Evolutionary conservation across 2,113 vertebrate genomes (phyloP).

Genomic region (Columba janthina): DNA sequence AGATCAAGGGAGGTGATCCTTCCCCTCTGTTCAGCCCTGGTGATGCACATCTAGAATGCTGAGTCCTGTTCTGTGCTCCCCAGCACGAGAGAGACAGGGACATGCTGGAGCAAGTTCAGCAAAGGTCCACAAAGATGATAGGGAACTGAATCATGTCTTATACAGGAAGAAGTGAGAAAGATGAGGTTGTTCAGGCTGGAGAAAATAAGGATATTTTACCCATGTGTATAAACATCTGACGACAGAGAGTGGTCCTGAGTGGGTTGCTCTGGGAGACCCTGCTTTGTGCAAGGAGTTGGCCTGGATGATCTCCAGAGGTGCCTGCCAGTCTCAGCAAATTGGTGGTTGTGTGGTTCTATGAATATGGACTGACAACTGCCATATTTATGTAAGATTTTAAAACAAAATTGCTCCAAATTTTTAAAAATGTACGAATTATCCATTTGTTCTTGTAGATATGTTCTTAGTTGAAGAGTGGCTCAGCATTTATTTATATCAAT

Average conservation of each 20-base stretch:
- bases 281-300: neutral
- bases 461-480: neutral
- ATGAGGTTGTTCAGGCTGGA: neutral
- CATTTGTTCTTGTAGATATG: neutral
- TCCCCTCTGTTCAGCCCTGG: too few species aligned
- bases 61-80: neutral
- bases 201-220: neutral
- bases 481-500: neutral
- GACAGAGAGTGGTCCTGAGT: neutral
- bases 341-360: neutral
- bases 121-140: too few species aligned
- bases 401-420: neutral
- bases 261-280: neutral
- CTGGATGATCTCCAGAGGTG: neutral
- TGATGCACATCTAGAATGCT: neutral
- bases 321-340: neutral
- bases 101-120: neutral
- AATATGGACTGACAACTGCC: neutral
- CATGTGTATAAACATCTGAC: neutral
- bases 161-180: fast-evolving
- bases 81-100: neutral
- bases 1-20: too few species aligned
- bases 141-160: neutral
- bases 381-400: neutral
- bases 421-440: neutral